Conservation (phyloP, 2,888 invertebrate genomes). For the Ypsolopha sequella region DNA sequence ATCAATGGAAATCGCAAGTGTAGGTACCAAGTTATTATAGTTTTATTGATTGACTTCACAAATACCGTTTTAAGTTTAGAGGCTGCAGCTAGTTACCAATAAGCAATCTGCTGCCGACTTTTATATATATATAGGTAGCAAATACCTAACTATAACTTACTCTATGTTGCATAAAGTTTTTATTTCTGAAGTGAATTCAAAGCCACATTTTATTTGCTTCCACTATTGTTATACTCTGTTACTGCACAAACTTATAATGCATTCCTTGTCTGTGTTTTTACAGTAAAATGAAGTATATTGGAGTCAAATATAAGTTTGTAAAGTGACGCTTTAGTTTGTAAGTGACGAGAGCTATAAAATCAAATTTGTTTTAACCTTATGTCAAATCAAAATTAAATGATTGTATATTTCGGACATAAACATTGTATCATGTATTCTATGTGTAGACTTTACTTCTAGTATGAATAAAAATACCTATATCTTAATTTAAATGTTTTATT, state of each 20-base stretch:
- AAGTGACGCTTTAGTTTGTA: constrained; percentile 28
- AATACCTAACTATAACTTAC: background rate
- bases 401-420: constrained; percentile 59
- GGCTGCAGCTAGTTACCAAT: background rate
- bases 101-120: background rate
- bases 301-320: background rate
- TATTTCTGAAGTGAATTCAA: background rate
- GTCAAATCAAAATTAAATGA: constrained; percentile 50
- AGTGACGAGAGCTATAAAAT: constrained; percentile 44
- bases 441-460: constrained; percentile 14
- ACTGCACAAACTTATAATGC: background rate
- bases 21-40: background rate
- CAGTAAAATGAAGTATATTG: background rate
- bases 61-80: background rate
- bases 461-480: constrained; percentile 6
- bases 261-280: background rate
- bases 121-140: background rate
- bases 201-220: constrained; percentile 41
- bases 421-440: constrained; percentile 51
- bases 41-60: background rate
- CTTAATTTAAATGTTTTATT: background rate
- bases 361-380: constrained; percentile 42
- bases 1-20: background rate
- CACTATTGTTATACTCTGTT: constrained; percentile 32
- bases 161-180: background rate